Evolutionary conservation across 2,797 vertebrate genomes (phyloP).

Genomic region (Amniataba percoides): DNA sequence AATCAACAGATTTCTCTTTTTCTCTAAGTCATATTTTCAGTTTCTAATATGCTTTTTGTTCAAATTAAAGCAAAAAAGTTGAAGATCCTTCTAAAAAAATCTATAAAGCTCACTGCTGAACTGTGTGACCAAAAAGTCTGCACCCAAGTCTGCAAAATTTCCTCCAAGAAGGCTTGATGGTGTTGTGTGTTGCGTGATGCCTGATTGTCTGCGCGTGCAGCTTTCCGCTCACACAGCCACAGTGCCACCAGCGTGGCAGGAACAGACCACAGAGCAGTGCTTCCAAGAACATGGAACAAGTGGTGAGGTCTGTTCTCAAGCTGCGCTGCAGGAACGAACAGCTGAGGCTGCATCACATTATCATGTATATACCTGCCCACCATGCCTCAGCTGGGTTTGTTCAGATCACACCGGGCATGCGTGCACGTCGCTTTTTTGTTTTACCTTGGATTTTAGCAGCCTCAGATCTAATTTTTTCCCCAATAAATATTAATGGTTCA

Average conservation of each 20-base stretch:
- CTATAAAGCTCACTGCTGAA: not conserved
- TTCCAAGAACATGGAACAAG: constrained; percentile 31
- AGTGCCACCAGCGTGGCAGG: constrained; percentile 18
- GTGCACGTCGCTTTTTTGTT: not conserved
- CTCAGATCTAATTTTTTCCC: not conserved
- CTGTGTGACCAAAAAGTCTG: not conserved
- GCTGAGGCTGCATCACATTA: constrained; percentile 43
- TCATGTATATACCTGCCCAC: constrained; percentile 41
- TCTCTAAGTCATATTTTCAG: not conserved
- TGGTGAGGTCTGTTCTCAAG: constrained; percentile 33
- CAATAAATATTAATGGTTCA: not conserved
- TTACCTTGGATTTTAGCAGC: constrained; percentile 10
- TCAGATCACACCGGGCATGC: not conserved
- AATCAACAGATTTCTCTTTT: not conserved
- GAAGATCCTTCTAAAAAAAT: not conserved
- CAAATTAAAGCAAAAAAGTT: not conserved
- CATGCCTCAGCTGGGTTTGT: constrained; percentile 19
- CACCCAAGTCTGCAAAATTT: constrained; percentile 6
- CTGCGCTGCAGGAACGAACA: constrained; percentile 45
- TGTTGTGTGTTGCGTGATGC: not conserved
- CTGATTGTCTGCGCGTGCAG: not conserved
- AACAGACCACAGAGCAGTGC: constrained; percentile 18
- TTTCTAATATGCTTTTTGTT: not conserved
- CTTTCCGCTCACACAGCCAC: constrained; percentile 19
- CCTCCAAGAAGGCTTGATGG: not conserved